Percentiles rank a stretch among this genome's conserved stretches.
Conservation (phyloP, 2,888 invertebrate genomes). For the Craniophora ligustri region DNA sequence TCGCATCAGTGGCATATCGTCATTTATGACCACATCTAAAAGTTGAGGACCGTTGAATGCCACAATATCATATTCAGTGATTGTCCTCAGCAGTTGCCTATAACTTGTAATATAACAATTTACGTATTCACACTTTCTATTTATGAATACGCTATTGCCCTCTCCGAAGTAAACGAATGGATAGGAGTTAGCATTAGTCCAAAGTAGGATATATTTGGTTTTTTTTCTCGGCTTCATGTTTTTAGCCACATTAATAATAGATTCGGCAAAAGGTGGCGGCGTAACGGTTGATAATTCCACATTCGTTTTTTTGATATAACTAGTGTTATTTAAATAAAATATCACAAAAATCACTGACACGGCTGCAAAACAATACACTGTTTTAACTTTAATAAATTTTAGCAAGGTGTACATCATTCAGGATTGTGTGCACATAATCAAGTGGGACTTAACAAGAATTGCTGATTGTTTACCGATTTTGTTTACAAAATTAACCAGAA, state of each 20-base stretch:
- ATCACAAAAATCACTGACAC: constrained; percentile 30
- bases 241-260: constrained; percentile 4
- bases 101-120: constrained; percentile 76
- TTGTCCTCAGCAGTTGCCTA: constrained; percentile 58
- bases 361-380: constrained; percentile 29
- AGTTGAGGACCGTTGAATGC: constrained; percentile 74
- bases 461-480: constrained; percentile 10
- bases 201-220: constrained; percentile 71
- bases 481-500: constrained; percentile 22
- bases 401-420: constrained; percentile 24
- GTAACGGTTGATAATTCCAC: constrained; percentile 1
- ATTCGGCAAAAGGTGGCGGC: constrained; percentile 9
- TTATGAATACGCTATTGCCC: constrained; percentile 65
- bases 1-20: constrained; percentile 62
- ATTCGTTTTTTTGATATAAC: constrained; percentile 22
- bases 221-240: constrained; percentile 5
- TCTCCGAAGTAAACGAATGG: constrained; percentile 70
- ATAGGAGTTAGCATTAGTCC: constrained; percentile 66
- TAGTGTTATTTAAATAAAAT: constrained; percentile 39
- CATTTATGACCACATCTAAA: constrained; percentile 30
- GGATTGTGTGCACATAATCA: constrained; percentile 1
- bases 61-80: constrained; percentile 69
- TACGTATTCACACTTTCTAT: constrained; percentile 66
- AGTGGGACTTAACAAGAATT: neutral
- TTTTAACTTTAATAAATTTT: constrained; percentile 28